phyloP scores from a whole-genome alignment of 2,113 vertebrate species.

The Chionodraco myersi region DNA sequence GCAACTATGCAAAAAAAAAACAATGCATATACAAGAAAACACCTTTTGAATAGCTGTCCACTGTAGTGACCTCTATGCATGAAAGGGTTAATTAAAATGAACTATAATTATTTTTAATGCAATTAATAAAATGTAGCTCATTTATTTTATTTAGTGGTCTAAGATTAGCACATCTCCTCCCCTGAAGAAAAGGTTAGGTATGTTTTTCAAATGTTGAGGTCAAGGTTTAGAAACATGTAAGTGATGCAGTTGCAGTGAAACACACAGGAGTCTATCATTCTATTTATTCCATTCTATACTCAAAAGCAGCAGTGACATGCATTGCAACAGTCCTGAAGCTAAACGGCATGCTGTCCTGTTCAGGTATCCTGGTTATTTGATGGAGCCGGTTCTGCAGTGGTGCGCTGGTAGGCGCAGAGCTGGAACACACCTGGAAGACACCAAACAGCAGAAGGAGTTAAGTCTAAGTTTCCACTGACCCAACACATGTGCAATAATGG shows the following conservation, averaged over 20 bases:
- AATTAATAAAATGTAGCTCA: too few relatives aligned
- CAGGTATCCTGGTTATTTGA: conserved; percentile 73
- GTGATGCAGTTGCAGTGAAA: neutral
- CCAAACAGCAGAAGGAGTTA: neutral
- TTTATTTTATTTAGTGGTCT: neutral
- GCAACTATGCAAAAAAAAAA: too few relatives aligned
- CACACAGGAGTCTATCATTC: conserved; percentile 21
- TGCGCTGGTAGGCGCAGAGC: conserved; percentile 82
- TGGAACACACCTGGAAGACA: conserved; percentile 76
- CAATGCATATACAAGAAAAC: too few relatives aligned
- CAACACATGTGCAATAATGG: neutral
- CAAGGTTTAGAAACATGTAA: neutral
- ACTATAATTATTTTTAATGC: too few relatives aligned
- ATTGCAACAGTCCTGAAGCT: neutral
- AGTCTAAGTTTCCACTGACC: neutral
- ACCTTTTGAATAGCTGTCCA: too few relatives aligned
- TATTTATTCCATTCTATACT: conserved; percentile 62
- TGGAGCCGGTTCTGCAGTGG: conserved; percentile 70
- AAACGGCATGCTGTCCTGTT: conserved; percentile 10
- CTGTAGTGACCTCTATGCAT: too few relatives aligned
- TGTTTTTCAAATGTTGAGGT: neutral
- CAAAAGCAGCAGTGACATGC: conserved; percentile 19
- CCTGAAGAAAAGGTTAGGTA: neutral
- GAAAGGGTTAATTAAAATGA: too few relatives aligned
- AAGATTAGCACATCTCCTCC: neutral